Conservation (phyloP, 2,113 vertebrate genomes). For the Guaruba guarouba region DNA sequence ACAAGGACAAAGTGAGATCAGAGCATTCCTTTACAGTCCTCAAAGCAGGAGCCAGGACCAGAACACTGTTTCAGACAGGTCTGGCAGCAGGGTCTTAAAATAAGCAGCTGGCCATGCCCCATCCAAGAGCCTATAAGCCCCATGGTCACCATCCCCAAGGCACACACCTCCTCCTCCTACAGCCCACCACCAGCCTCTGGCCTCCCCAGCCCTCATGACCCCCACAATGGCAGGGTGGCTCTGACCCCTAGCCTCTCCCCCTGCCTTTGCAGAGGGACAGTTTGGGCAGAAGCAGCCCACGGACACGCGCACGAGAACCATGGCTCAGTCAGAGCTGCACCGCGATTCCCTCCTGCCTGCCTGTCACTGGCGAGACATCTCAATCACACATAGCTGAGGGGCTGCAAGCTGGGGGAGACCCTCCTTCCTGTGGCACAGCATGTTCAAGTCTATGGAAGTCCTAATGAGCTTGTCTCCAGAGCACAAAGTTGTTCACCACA, state of each 20-base stretch:
- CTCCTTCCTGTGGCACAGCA: not conserved
- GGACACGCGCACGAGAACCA: fast-evolving
- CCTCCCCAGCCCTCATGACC: fast-evolving
- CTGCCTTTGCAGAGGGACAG: fast-evolving
- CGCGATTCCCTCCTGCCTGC: not conserved
- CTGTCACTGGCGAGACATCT: not conserved
- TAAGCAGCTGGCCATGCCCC: not conserved
- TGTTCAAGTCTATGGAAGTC: not conserved
- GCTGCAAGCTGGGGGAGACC: not conserved
- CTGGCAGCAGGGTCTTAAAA: not conserved
- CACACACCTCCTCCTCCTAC: not conserved
- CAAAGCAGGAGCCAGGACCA: not conserved
- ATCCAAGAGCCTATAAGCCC: not conserved
- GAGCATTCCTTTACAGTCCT: fast-evolving
- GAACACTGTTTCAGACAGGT: fast-evolving
- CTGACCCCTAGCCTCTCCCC: not conserved
- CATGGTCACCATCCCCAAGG: not conserved
- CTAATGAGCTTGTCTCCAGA: not conserved
- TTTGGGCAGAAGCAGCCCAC: not conserved
- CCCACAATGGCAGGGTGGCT: fast-evolving
- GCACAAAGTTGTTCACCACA: not conserved
- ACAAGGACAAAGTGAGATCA: fast-evolving
- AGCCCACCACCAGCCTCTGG: not conserved
- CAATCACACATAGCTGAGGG: fast-evolving
- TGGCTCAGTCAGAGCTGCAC: not conserved